Conservation (phyloP, 2,113 vertebrate species). For the Tautogolabrus adspersus region DNA sequence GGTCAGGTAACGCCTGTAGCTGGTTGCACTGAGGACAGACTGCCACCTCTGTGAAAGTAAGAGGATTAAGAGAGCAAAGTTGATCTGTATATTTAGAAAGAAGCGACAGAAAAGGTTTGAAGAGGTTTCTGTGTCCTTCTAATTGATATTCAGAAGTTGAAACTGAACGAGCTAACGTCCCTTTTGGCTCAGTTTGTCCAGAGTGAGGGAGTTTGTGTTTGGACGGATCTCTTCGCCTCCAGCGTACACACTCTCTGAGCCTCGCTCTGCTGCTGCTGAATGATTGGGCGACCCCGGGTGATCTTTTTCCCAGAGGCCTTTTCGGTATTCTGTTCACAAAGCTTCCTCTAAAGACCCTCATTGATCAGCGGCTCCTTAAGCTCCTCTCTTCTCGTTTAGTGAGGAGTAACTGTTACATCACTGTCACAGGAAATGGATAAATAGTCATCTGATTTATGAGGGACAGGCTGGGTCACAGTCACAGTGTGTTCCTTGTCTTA, state of each 20-base stretch:
- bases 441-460: constrained; percentile 61
- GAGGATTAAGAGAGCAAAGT: constrained; percentile 35
- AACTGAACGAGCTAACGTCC: neutral
- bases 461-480: neutral
- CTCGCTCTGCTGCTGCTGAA: constrained; percentile 20
- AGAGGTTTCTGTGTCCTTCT: neutral
- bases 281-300: constrained; percentile 30
- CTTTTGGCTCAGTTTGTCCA: constrained; percentile 38
- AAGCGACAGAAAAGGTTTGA: constrained; percentile 25
- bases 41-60: constrained; percentile 7
- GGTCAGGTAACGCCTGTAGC: constrained; percentile 30
- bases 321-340: constrained; percentile 71
- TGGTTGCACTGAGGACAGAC: neutral
- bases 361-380: constrained; percentile 73
- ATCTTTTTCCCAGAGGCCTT: constrained; percentile 43
- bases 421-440: constrained; percentile 63
- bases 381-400: constrained; percentile 50
- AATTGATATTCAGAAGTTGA: constrained; percentile 57
- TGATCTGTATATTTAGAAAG: constrained; percentile 32
- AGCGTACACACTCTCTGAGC: constrained; percentile 37
- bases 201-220: constrained; percentile 46
- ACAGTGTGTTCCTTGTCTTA: constrained; percentile 12
- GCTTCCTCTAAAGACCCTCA: constrained; percentile 67
- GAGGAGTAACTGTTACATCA: constrained; percentile 70
- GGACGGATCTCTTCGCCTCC: constrained; percentile 33